A percentile compares a stretch with the other conserved stretches of the same genome.
Conservation (phyloP, 2,113 vertebrate genomes). For the Ochotona princeps region DNA sequence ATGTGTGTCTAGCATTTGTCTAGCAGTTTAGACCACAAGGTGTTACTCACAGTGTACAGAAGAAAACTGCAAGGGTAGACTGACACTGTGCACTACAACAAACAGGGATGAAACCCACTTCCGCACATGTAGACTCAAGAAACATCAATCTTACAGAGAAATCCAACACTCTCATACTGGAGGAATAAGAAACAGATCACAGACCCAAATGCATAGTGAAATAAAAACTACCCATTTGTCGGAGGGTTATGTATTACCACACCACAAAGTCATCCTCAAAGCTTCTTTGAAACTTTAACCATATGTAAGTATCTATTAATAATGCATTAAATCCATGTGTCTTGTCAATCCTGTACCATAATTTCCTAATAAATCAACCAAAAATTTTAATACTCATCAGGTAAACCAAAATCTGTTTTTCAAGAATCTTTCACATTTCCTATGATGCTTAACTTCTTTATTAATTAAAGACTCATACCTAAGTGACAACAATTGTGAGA, state of each 20-base stretch:
- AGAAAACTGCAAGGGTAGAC: not conserved
- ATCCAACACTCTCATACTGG: not conserved
- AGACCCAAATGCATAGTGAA: not conserved
- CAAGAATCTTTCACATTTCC: not conserved
- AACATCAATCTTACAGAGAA: not conserved
- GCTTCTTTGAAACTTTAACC: not conserved
- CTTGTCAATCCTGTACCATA: not conserved
- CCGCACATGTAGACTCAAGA: not conserved
- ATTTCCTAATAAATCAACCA: not conserved
- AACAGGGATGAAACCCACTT: not conserved
- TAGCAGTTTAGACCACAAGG: not conserved
- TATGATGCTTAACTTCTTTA: no score
- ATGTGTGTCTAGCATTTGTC: not conserved
- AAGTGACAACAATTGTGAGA: not conserved
- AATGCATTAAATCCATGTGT: not conserved
- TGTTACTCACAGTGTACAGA: not conserved
- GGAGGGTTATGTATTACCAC: not conserved
- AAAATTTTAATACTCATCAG: constrained; percentile 25
- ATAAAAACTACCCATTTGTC: not conserved
- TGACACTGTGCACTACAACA: not conserved
- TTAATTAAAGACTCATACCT: not conserved
- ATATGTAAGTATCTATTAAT: no score
- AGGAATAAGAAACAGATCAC: not conserved
- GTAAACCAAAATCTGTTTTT: not conserved
- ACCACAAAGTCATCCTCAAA: not conserved